Conservation (phyloP, 2,113 vertebrate species). For the Colaptes auratus region DNA sequence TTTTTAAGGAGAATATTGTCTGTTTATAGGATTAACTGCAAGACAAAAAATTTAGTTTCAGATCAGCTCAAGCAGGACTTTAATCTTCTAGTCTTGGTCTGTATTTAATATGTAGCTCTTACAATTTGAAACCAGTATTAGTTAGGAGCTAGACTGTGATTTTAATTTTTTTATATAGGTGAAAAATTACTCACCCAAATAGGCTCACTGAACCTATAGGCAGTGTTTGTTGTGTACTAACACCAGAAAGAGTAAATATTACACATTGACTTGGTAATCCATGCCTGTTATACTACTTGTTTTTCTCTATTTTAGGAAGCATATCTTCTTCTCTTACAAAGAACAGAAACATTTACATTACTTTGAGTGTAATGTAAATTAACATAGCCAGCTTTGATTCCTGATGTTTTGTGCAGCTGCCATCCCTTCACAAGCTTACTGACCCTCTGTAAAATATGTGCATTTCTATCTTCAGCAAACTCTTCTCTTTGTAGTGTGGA, state of each 20-base stretch:
- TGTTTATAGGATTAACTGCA: background rate
- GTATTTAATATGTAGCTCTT: background rate
- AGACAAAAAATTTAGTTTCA: background rate
- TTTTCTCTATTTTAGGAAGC: constrained; percentile 14
- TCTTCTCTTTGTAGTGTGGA: background rate
- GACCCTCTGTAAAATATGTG: background rate
- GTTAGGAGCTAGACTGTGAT: background rate
- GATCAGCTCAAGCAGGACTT: background rate
- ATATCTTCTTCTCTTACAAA: constrained; percentile 9
- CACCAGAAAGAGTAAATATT: background rate
- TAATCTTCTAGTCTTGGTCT: background rate
- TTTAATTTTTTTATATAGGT: background rate
- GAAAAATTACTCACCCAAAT: background rate
- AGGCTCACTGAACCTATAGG: background rate
- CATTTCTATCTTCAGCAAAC: background rate
- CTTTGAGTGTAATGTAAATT: background rate
- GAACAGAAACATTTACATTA: background rate
- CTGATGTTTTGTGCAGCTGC: constrained; percentile 7
- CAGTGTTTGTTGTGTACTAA: background rate
- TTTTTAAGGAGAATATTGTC: background rate
- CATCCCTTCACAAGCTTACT: background rate
- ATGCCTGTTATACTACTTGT: background rate
- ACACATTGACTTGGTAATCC: background rate
- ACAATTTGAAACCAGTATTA: constrained; percentile 16
- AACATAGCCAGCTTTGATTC: background rate